phyloP scores from a whole-genome alignment of 2,113 vertebrate genomes.

The Ciconia stormi region DNA sequence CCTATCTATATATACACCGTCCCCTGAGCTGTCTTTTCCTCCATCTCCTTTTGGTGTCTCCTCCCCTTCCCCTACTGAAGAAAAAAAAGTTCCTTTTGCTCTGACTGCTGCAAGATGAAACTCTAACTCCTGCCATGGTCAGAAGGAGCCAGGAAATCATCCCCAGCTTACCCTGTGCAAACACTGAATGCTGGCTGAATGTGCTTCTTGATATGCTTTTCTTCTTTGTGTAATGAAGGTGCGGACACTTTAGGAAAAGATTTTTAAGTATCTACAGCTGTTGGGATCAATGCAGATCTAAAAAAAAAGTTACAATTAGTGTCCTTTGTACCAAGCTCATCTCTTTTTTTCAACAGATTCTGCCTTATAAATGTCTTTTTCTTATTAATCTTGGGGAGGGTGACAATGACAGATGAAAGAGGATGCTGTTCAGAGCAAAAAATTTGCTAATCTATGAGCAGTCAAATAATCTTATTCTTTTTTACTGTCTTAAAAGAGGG shows the following conservation, averaged over 20 bases:
- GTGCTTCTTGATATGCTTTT: neutral
- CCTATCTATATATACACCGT: neutral
- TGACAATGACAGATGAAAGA: slow-evolving; percentile 17
- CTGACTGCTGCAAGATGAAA: neutral
- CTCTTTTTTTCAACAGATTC: slow-evolving; percentile 24
- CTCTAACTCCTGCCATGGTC: neutral
- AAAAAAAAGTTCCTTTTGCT: neutral
- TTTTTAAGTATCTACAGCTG: slow-evolving; percentile 65
- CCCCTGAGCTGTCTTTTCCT: neutral
- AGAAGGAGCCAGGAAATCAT: neutral
- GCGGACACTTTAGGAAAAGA: neutral
- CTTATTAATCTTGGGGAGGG: neutral
- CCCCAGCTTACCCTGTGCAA: neutral
- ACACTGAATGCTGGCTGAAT: neutral
- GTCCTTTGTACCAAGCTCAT: slow-evolving; percentile 31
- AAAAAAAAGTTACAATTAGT: slow-evolving; percentile 6
- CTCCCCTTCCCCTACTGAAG: neutral
- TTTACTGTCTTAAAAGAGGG: neutral
- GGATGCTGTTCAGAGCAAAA: neutral
- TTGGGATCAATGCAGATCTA: slow-evolving; percentile 17
- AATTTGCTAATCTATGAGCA: neutral
- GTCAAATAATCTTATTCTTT: neutral
- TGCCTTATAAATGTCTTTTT: neutral
- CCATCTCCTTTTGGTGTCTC: neutral
- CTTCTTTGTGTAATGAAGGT: neutral